Evolutionary conservation across 2,113 vertebrate species (phyloP), one percentile per base, ranked within the genome.

Genomic region (Dendropsophus ebraccatus): DNA sequence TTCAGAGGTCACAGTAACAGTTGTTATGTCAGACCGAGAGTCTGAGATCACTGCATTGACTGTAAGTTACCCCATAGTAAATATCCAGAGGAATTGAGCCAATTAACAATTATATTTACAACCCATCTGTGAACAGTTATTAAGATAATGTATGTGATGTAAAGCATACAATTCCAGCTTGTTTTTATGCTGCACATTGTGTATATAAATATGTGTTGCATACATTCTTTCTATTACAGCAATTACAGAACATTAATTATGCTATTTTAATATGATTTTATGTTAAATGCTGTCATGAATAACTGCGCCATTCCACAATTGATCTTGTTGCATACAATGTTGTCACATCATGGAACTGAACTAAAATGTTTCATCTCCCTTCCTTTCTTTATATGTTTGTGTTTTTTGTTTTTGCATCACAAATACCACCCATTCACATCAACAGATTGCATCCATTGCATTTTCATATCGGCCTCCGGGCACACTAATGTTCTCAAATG

Each of bases 41-140:
- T 45, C 62, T 80, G 62, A 72, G 75, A 70, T 80, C 49, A 80
- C 41, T 56, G 67, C 50, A 80, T 79, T 70, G 76, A 50, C 62
- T 80, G 62, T 80, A 80, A 80, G 56, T 56, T 85, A 79, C 52
- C 49, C 32, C 37, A 62, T 23, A 58, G 54, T 49, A 84, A 84
- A 76, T 19, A 65, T 30, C 37, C 65, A 84, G 72, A 84, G 32
- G 50, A 65, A 77, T 84, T 58, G 47, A 47, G 72, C 25, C 56
- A 84, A 74, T 65, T 84, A 77, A 65, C 73, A 77, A 84, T 84
- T 84, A 84, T 45, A 49, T 84, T 50, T 45, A 41, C 41, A 77
- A 47, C 47, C 41, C 56, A 62, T 84, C 83, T 84, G 73, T 65
- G 72, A 72, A 76, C 52, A 21, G 74, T 76, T 54, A 84, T 84